Base-by-base conservation (phyloP, 2,888 invertebrate species). In the Melanotus villosus region DNA sequence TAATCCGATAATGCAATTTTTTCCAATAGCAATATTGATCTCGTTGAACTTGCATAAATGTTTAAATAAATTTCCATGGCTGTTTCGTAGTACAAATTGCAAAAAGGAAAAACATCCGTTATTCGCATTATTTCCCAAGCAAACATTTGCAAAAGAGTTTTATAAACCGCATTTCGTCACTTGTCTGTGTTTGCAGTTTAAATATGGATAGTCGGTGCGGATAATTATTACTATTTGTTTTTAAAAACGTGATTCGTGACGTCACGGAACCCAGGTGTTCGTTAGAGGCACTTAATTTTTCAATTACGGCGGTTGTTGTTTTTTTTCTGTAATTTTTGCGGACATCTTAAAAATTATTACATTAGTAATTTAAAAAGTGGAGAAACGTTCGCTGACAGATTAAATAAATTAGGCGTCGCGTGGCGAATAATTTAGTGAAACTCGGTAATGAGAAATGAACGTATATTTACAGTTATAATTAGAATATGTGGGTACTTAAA, bases 401-500 rank as follows among this genome's bases (percentile, higher is more conserved):
- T n/a, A 36, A 54, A 57, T 57, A 56, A 50, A 58, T 58, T 62
- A 45, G 47, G 56, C 62, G 62, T 68, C 56, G 19, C 38, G 23
- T 38, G 23, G 63, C 32, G 34, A 56, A 47, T 63, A 62, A 30
- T 63, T 63, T 63, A 58, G 47, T 50, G 57, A 63, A 63, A 63
- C 68, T 50, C 63, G 23, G 38, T 68, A 58, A 68, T 57, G 50
- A 60, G 68, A 63, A 58, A 50, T 58, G 56, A 38, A 57, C 21
- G 56, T 57, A 58, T 23, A 68, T 68, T 68, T 68, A 68, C 68
- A 32, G 68, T 64, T 68, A 63, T 63, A 67, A 67, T 67, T 67
- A 60, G 67, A 60, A 67, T 56, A 41, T 43, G 63, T 43, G 50
- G 38, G 57, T 50, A 63, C 41, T 57, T 56, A 68, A 68, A 64